Base-by-base conservation (phyloP, 2,797 vertebrate species). In the Typhlichthys subterraneus region DNA sequence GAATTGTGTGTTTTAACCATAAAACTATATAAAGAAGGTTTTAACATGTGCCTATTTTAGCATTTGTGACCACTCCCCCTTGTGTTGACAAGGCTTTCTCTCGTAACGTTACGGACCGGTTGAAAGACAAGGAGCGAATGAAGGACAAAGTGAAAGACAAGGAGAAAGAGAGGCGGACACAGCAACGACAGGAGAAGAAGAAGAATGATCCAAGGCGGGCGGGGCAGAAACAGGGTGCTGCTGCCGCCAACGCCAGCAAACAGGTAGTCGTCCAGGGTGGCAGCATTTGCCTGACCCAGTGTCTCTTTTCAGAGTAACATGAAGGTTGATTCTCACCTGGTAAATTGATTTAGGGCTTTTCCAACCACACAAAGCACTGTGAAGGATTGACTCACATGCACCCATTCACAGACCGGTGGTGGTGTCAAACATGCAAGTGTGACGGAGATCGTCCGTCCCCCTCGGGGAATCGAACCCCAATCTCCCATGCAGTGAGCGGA, bases 141-240 rank as follows among this genome's bases (percentile, higher is more conserved):
- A 92, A 88, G 80, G 90, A 94, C 59, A 83, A 81, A 8, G 81
- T 75, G 0, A 82, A 55, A 65, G 84, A 90, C 65, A 92, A 91
- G 65, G 68, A 12, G 15, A 72, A 57, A 65, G 82, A 75, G 54
- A 88, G 85, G 71, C 89, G 90, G 60, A 72, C 88, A 83, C 61
- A 72, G 50, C 59, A 69, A 54, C 54, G 70, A 13, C 72, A 74
- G 15, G 89, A 90, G 70, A 91, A 89, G 70, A 88, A 88, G 75
- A 88, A 90, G 1, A 84, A 68, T 0, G 92, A 92, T 38, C 38
- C 73, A 56, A 83, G 81, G 52, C 70, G 69, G 9, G 58, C 70
- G 0, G 76, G 69, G 57, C 63, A 75, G 77, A 95, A 95, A 89
- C 89, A 92, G 65, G 95, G 95, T n/a, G n/a, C n/a, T 0, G 91